phyloP scores from a whole-genome alignment of 2,888 invertebrate species.

The Meliscaeva auricollis region DNA sequence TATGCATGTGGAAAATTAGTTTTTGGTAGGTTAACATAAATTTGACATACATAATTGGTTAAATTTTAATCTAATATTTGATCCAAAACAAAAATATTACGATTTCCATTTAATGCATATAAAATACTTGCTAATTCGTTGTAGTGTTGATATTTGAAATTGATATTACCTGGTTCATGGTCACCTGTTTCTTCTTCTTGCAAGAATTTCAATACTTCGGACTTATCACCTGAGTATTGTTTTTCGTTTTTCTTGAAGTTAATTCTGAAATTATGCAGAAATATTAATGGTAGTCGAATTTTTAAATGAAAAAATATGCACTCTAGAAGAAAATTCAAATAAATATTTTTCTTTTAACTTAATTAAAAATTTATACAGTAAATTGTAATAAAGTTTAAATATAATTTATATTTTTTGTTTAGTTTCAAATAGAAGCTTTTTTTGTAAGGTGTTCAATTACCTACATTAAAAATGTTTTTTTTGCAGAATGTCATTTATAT shows the following conservation, averaged over 20 bases:
- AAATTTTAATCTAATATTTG: constrained; percentile 78
- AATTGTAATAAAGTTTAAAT: no score
- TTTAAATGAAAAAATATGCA: background rate
- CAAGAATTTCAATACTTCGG: constrained; percentile 95
- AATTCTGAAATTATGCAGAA: constrained; percentile 90
- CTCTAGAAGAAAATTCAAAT: background rate
- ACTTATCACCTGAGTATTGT: constrained; percentile 93
- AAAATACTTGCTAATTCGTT: constrained; percentile 81
- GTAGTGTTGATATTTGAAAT: constrained; percentile 80
- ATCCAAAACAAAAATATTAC: constrained; percentile 80
- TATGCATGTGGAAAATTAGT: background rate
- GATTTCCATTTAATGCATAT: constrained; percentile 80
- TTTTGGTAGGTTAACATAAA: no score
- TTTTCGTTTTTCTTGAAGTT: constrained; percentile 98
- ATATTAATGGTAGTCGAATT: no score
- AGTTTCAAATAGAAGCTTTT: no score
- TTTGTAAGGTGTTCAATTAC: no score
- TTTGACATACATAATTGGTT: background rate
- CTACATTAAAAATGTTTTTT: no score
- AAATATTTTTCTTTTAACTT: no score
- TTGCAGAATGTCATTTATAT: no score
- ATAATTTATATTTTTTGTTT: no score
- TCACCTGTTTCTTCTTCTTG: constrained; percentile 94
- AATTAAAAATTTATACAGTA: no score
- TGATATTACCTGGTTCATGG: constrained; percentile 87